Base-by-base conservation (phyloP, 1,140 invertebrate genomes). In the Glossosoma conforme region DNA sequence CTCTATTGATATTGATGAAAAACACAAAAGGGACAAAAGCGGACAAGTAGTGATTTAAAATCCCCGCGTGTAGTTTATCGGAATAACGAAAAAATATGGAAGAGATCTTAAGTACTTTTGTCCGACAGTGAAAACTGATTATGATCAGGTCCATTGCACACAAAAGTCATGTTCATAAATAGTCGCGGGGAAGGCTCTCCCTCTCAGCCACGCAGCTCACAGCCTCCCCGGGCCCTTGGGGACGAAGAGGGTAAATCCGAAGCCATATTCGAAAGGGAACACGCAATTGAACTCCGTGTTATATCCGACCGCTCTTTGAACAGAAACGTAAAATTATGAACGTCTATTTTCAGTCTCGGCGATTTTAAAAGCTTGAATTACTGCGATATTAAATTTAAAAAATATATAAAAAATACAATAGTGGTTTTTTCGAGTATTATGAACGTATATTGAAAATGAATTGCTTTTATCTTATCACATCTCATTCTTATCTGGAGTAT, bases 61-160 rank as follows among this genome's bases (percentile, higher is more conserved):
- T 25, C 37, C 37, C 13, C 17, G 11, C 14, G n/a, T 21, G 38
- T 17, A 17, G 40, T 51, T 51, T 51, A 36, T 36, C 13, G 50
- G 17, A 50, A 55, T 32, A 55, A 49, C 37, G 19, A 44, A 42
- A 32, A 25, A 14, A 33, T 33, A 33, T 42, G 33, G 48, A 37
- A 30, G 21, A 33, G 54, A 35, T 56, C 43, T 56, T 51, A 56
- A 47, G 54, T 24, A 38, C 41, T 52, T 19, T n/a, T 19, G 30
- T 43, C 54, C 50, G 51, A 41, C 51, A 53, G 51, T 53, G 55
- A 50, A 56, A 58, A 50, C 55, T 58, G 55, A 58, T 58, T 53
- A 58, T 58, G 50, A 58, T 58, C 46, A 45, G 55, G 50, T 53
- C 46, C 51, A 58, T 58, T 58, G 55, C 55, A 58, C 55, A 58